Conservation (phyloP, 2,113 vertebrate species). For the Callocephalon fimbriatum region DNA sequence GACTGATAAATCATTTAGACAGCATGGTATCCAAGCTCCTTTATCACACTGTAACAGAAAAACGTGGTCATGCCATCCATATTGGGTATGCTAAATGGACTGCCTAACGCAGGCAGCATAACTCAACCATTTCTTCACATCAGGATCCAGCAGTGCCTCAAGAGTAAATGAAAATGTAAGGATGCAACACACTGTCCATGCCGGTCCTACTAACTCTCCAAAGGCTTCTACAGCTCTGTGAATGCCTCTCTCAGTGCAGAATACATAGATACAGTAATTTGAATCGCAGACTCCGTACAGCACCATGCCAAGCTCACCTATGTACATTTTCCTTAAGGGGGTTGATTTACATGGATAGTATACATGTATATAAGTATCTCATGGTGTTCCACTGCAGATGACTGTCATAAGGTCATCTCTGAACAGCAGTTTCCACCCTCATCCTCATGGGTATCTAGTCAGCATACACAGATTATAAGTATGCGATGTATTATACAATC, state of each 20-base stretch:
- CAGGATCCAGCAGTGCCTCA: background rate
- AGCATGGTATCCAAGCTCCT: background rate
- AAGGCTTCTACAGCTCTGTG: background rate
- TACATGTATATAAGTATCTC: background rate
- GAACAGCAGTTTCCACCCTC: background rate
- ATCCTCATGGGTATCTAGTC: background rate
- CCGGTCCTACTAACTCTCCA: background rate
- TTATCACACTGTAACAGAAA: background rate
- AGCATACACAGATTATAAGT: background rate
- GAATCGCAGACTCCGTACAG: rapidly evolving
- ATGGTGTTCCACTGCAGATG: background rate
- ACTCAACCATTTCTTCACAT: background rate
- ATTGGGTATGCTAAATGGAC: too few relatives aligned
- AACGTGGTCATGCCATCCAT: background rate
- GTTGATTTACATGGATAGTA: background rate
- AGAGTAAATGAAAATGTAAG: background rate
- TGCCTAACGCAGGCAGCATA: background rate
- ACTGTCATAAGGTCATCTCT: background rate
- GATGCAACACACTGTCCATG: background rate
- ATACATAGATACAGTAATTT: background rate
- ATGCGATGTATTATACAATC: background rate
- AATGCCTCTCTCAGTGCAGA: background rate
- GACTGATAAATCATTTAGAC: background rate
- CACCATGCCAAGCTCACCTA: background rate
- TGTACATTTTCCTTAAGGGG: background rate